phyloP scores from a whole-genome alignment of 2,888 invertebrate species.

The Myopa testacea region DNA sequence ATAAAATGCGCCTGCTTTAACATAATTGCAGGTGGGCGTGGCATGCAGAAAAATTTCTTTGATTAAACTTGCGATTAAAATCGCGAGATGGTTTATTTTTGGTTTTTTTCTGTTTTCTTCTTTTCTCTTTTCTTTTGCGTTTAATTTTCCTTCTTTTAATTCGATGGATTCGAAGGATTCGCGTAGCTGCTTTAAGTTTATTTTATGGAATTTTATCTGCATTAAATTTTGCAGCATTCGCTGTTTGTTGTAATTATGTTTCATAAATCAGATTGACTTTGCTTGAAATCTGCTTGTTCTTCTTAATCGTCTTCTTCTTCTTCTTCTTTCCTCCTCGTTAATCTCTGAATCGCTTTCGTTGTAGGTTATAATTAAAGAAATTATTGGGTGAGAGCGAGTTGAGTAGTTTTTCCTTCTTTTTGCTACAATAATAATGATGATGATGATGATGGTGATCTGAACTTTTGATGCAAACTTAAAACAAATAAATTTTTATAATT shows the following conservation, averaged over 20 bases:
- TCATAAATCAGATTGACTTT: slow-evolving; percentile 36
- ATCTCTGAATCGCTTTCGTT: neutral
- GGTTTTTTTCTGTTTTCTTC: neutral
- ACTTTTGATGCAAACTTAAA: neutral
- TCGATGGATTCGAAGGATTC: neutral
- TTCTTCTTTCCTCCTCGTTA: neutral
- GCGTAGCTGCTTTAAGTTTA: neutral
- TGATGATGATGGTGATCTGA: neutral
- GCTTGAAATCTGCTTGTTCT: neutral
- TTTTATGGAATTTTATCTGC: slow-evolving; percentile 33
- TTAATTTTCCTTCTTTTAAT: slow-evolving; percentile 8
- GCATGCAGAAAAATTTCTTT: slow-evolving; percentile 49
- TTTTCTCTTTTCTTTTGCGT: neutral
- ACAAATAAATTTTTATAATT: neutral
- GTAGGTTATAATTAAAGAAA: slow-evolving; percentile 36
- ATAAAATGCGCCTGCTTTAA: slow-evolving; percentile 33
- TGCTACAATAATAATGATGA: too few relatives aligned
- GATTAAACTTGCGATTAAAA: slow-evolving; percentile 52
- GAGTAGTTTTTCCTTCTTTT: neutral
- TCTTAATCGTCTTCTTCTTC: neutral
- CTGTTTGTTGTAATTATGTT: slow-evolving; percentile 37
- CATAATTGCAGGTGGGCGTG: slow-evolving; percentile 51
- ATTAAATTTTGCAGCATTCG: slow-evolving; percentile 17
- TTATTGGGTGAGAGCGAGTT: slow-evolving; percentile 34
- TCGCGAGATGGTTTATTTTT: slow-evolving; percentile 44